Evolutionary conservation across 1,140 invertebrate genomes (phyloP).

Genomic region (Palaemon carinicauda): DNA sequence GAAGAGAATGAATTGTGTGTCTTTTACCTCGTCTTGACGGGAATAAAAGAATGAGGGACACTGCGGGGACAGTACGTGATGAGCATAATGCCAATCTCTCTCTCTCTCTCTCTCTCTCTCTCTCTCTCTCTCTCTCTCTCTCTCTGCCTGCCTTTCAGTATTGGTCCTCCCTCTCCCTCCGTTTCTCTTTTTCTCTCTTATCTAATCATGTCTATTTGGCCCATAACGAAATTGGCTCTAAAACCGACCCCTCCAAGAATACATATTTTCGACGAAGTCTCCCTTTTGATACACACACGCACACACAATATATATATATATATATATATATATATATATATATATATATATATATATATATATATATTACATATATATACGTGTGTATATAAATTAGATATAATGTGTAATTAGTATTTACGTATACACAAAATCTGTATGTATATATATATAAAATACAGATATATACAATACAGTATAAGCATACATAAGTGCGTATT

Average conservation of each 20-base stretch:
- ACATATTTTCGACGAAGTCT: not conserved
- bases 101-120: constrained; percentile 21
- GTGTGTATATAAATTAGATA: too few relatives aligned
- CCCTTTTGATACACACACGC: not conserved
- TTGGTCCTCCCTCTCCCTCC: not conserved
- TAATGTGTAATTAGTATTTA: too few relatives aligned
- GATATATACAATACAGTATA: too few relatives aligned
- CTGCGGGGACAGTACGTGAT: too few relatives aligned
- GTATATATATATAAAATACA: too few relatives aligned
- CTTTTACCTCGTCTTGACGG: too few relatives aligned
- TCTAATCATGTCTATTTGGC: not conserved
- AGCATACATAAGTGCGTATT: too few relatives aligned
- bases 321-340: not conserved
- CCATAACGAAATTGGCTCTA: not conserved
- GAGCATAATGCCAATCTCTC: not conserved
- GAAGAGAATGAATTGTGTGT: too few relatives aligned
- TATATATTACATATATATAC: too few relatives aligned
- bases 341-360: not conserved
- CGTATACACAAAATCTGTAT: too few relatives aligned
- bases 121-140: not conserved
- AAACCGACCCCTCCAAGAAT: not conserved
- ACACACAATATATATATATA: not conserved
- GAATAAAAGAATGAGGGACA: too few relatives aligned
- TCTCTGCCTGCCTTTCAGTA: not conserved
- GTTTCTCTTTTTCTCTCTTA: not conserved